These are phyloP conservation scores for Notarius lentiginosus DNA, from an alignment of 2,113 vertebrate genomes.

Conservation along the genomic window DNA sequence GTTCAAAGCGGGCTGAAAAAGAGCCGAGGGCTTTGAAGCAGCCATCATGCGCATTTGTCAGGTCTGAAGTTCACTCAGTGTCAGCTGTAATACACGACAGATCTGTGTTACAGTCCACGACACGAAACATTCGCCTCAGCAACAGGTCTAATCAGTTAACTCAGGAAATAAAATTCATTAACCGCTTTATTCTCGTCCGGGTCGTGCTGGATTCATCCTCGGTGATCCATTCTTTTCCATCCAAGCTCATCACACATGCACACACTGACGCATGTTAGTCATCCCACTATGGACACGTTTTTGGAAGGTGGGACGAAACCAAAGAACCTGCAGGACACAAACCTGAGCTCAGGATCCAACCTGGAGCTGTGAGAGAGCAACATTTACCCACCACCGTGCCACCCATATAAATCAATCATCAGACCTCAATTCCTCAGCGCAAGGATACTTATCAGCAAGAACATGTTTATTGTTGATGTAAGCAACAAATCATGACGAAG, in stretches of 20 bases:
- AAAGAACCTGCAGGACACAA: neutral
- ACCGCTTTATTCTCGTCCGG: neutral
- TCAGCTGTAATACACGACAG: constrained; percentile 10
- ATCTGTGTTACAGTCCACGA: constrained; percentile 38
- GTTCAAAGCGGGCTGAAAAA: constrained; percentile 36
- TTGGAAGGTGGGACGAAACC: neutral
- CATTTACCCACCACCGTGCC: neutral
- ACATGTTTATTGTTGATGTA: neutral
- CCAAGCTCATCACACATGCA: neutral
- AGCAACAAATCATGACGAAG: neutral
- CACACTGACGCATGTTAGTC: neutral
- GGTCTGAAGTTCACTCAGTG: constrained; percentile 21
- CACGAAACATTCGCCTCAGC: neutral
- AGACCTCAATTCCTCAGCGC: neutral
- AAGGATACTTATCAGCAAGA: neutral
- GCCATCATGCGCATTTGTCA: constrained; percentile 18
- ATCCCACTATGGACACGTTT: neutral
- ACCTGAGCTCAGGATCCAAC: neutral
- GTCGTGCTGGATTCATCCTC: neutral
- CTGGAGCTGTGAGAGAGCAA: neutral
- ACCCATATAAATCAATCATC: too few relatives aligned
- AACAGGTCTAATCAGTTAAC: neutral
- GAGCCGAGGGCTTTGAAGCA: constrained; percentile 38
- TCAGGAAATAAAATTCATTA: neutral
- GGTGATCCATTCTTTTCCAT: neutral